Conservation (phyloP, 2,888 invertebrate species). For the Pterostichus madidus region DNA sequence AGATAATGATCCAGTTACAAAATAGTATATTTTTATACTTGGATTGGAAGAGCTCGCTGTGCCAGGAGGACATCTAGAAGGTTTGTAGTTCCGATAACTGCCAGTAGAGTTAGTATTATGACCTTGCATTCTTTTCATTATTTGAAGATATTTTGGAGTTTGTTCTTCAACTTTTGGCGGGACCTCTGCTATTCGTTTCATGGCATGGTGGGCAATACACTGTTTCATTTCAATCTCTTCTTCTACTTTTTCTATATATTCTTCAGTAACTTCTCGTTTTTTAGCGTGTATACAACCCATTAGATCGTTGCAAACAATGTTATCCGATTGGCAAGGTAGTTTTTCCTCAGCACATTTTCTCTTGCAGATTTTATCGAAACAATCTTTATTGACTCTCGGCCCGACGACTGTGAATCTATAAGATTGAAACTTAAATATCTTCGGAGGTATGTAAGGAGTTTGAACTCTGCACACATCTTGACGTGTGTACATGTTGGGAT, state of each 20-base stretch:
- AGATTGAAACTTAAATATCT: not conserved
- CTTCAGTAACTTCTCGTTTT: not conserved
- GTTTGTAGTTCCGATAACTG: not conserved
- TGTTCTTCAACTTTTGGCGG: not conserved
- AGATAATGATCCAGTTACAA: too few relatives aligned
- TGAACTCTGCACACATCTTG: not conserved
- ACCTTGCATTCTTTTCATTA: not conserved
- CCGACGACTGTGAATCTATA: slow-evolving; percentile 16
- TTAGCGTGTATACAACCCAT: not conserved
- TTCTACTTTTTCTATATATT: slow-evolving; percentile 1
- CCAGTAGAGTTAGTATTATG: not conserved
- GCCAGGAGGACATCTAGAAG: not conserved
- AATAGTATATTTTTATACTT: not conserved
- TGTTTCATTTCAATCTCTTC: slow-evolving; percentile 27
- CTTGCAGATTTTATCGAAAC: not conserved
- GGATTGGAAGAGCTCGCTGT: not conserved
- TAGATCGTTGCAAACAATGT: not conserved
- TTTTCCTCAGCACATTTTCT: not conserved
- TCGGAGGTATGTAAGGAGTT: slow-evolving; percentile 23
- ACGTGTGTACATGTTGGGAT: slow-evolving; percentile 13
- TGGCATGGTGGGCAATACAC: not conserved
- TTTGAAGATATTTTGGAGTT: slow-evolving; percentile 11
- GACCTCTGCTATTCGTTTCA: not conserved
- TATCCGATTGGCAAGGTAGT: not conserved
- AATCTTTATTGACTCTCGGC: not conserved